These are phyloP conservation scores for Helicolenus hilgendorfi DNA, from an alignment of 2,797 vertebrate species.

Conservation along the genomic window DNA sequence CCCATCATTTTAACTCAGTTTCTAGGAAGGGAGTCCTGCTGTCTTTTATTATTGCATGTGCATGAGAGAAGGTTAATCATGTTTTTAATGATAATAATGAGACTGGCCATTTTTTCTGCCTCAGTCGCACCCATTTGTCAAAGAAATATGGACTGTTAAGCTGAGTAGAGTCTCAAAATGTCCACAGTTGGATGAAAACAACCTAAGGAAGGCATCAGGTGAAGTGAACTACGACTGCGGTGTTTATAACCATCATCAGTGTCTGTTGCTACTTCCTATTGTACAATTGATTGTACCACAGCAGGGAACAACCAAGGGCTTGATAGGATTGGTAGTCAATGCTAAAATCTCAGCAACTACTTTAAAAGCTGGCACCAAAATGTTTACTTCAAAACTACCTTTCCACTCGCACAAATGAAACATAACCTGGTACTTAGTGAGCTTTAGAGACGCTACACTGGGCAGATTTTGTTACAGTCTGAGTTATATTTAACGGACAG, in stretches of 20 bases:
- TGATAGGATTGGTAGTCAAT: background rate
- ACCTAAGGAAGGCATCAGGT: background rate
- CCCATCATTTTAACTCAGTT: background rate
- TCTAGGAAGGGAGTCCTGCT: background rate
- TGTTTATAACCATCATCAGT: background rate
- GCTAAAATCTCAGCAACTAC: background rate
- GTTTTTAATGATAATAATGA: constrained; percentile 3
- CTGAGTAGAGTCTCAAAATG: background rate
- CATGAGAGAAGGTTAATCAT: background rate
- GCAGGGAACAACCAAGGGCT: background rate
- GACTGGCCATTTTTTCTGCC: background rate
- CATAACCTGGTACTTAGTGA: background rate
- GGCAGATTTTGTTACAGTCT: background rate
- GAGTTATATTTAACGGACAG: background rate
- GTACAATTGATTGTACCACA: background rate
- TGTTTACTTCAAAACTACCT: background rate
- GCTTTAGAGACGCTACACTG: background rate
- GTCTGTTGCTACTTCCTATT: background rate
- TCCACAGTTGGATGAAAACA: constrained; percentile 2
- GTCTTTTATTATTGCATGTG: background rate
- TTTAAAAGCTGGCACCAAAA: background rate
- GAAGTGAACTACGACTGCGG: background rate
- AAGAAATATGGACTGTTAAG: background rate
- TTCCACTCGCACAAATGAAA: background rate
- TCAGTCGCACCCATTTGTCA: background rate